Base-by-base conservation (phyloP, 1,140 invertebrate genomes). In the Nasonia longicornis region DNA sequence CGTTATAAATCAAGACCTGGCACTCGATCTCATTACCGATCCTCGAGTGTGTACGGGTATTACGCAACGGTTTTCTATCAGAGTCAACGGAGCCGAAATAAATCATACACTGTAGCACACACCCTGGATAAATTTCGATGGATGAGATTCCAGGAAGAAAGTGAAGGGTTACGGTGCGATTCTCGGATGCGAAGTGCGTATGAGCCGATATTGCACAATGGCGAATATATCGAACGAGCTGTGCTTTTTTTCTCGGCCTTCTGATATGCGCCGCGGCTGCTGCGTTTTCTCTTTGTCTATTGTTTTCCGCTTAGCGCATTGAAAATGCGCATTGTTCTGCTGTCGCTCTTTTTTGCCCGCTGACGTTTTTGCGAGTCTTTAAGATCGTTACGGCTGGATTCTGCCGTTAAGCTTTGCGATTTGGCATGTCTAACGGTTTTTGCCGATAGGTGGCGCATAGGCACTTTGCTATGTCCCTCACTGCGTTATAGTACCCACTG, bases 241-340 rank as follows among this genome's bases (percentile, higher is more conserved):
- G 26, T 26, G n/a, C 38, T 12, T 58, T 63, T 42, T 45, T 73
- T 58, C 26, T 31, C 38, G 12, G 12, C 26, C 16, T 74, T 74
- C 12, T 63, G 11, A 26, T 26, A 26, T 35, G 31, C 2, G 31
- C 52, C 48, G 31, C 16, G 14, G 6, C 38, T 35, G 48, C 72
- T 35, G 48, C 72, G 38, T 26, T 73, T n/a, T 63, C 72, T 48
- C 72, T 48, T 74, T 74, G 72, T 58, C 72, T 58, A 74, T 58
- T 74, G 72, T 74, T 74, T 74, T 63, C 72, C 14, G 72, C 48
- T 58, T 63, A n/a, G 35, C 42, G 42, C 42, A 14, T 29, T 74
- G 48, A 31, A 74, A 74, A 74, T 74, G 38, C 29, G 7, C 72
- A 74, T 74, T 74, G 72, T 63, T 74, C 26, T 29, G 7, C 0